phyloP scores from a whole-genome alignment of 1,140 invertebrate species.

The Homalodisca vitripennis region DNA sequence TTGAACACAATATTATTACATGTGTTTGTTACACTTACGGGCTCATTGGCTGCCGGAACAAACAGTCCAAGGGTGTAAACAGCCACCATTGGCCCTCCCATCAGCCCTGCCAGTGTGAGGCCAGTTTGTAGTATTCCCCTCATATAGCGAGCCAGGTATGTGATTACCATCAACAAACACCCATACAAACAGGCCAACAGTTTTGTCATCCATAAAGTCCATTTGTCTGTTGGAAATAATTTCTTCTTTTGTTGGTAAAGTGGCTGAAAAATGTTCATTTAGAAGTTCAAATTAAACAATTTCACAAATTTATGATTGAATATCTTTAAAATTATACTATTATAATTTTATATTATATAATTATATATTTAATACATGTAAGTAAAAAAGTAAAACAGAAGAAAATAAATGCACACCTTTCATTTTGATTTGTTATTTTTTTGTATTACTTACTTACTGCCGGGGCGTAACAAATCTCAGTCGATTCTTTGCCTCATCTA shows the following conservation, averaged over 20 bases:
- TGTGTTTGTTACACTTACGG: slow-evolving; percentile 41
- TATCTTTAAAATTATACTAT: too few relatives aligned
- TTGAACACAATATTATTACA: not conserved
- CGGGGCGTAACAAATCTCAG: too few relatives aligned
- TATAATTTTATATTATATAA: too few relatives aligned
- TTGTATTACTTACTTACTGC: too few relatives aligned
- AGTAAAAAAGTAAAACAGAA: too few relatives aligned
- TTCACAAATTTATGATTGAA: too few relatives aligned
- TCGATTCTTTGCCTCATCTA: too few relatives aligned
- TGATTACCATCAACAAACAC: slow-evolving; percentile 63
- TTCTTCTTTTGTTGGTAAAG: slow-evolving; percentile 35
- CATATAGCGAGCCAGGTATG: slow-evolving; percentile 70
- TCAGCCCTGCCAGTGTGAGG: slow-evolving; percentile 75
- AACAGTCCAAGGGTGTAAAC: slow-evolving; percentile 77
- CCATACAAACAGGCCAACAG: slow-evolving; percentile 67
- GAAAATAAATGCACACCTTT: too few relatives aligned
- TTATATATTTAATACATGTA: too few relatives aligned
- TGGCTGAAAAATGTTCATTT: too few relatives aligned
- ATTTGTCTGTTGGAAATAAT: slow-evolving; percentile 42
- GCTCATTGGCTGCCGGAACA: slow-evolving; percentile 59
- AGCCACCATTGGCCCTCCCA: slow-evolving; percentile 76
- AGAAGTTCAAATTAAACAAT: too few relatives aligned
- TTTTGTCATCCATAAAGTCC: slow-evolving; percentile 54
- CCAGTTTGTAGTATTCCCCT: slow-evolving; percentile 72
- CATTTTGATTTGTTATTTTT: too few relatives aligned